Conservation (phyloP, 1,140 invertebrate species). For the Caenorhabditis latens region DNA sequence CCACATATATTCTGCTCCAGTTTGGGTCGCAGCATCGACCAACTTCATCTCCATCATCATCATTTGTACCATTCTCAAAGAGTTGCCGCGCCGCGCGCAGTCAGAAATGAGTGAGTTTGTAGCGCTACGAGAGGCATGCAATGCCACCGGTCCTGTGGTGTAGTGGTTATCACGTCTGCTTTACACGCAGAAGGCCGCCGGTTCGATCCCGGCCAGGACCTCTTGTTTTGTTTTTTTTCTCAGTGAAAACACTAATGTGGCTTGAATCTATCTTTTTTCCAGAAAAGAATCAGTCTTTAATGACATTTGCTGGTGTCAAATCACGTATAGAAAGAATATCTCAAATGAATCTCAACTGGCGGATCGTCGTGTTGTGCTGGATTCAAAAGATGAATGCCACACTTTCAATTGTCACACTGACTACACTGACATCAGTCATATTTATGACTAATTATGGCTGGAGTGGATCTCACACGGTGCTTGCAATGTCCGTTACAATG, state of each 20-base stretch:
- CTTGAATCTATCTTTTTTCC: background rate
- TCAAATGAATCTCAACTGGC: constrained; percentile 54
- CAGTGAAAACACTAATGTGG: background rate
- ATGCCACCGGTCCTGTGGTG: constrained; percentile 66
- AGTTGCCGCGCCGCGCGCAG: constrained; percentile 31
- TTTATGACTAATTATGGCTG: constrained; percentile 57
- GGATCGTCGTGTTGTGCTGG: constrained; percentile 58
- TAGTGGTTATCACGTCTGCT: constrained; percentile 76
- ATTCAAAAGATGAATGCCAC: constrained; percentile 57
- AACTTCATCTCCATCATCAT: constrained; percentile 57
- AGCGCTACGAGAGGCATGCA: background rate
- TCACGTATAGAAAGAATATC: background rate
- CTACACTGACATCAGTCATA: constrained; percentile 48
- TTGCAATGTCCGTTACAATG: constrained; percentile 30
- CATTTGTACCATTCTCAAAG: constrained; percentile 35
- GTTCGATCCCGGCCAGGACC: constrained; percentile 73
- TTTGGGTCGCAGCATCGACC: constrained; percentile 59
- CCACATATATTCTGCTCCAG: constrained; percentile 63
- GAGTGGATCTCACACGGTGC: constrained; percentile 48
- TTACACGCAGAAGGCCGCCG: constrained; percentile 74
- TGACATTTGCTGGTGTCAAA: constrained; percentile 8
- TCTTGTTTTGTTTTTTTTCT: constrained; percentile 5
- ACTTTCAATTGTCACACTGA: constrained; percentile 54
- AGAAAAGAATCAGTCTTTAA: constrained; percentile 18
- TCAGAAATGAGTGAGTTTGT: constrained; percentile 6